phyloP scores from a whole-genome alignment of 2,888 invertebrate genomes.

The Hirtodrosophila histrioides region DNA sequence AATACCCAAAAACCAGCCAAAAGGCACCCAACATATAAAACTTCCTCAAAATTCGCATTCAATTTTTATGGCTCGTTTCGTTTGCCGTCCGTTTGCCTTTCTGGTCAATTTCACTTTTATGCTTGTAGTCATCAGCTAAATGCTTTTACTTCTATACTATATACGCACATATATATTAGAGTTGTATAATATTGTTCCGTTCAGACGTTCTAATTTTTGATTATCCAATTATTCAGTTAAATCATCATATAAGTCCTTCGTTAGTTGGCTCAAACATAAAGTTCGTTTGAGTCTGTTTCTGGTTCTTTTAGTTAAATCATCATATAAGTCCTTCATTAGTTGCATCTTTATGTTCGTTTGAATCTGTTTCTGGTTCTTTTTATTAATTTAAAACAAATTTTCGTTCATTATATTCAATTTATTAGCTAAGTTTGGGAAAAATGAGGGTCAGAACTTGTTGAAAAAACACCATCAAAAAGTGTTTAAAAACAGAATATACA shows the following conservation, averaged over 20 bases:
- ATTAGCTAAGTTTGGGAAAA: neutral
- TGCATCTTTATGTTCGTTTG: too few species aligned
- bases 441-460: too few species aligned
- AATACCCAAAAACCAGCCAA: conserved; percentile 21
- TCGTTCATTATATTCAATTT: neutral
- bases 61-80: conserved; percentile 70
- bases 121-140: conserved; percentile 74
- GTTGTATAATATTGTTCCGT: too few species aligned
- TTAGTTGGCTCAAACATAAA: accelerated
- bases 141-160: conserved; percentile 50
- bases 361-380: too few species aligned
- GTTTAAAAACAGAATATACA: too few species aligned
- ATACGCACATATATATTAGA: neutral
- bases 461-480: too few species aligned
- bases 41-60: conserved; percentile 55
- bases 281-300: too few species aligned
- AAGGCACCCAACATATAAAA: conserved; percentile 6
- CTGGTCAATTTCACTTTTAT: conserved; percentile 78
- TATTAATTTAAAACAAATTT: neutral
- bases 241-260: too few species aligned
- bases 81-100: conserved; percentile 56
- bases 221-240: too few species aligned
- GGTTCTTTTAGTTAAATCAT: too few species aligned
- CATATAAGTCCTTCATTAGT: too few species aligned
- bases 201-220: too few species aligned